Percentiles rank a stretch among this genome's conserved stretches.
Conservation (phyloP, 1,140 invertebrate species). For the Drosophila sp. region DNA sequence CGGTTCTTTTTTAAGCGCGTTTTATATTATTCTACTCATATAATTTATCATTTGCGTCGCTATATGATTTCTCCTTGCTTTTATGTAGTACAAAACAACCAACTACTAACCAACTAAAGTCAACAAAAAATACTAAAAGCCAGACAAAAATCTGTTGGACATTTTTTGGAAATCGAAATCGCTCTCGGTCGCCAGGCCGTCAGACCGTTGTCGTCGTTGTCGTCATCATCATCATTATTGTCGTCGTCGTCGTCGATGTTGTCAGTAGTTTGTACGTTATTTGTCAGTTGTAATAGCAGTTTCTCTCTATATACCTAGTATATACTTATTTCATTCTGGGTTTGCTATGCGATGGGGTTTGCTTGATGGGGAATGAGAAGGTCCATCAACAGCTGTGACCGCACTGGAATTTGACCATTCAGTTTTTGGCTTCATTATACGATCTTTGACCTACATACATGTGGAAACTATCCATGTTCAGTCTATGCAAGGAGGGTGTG, state of each 20-base stretch:
- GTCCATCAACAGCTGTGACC: too few relatives aligned
- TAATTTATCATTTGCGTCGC: conserved; percentile 83
- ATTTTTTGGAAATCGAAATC: conserved; percentile 3
- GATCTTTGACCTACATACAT: too few relatives aligned
- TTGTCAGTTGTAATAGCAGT: conserved; percentile 16
- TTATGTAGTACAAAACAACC: conserved; percentile 69
- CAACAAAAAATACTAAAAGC: neutral
- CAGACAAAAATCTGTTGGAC: conserved; percentile 15
- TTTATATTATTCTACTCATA: conserved; percentile 83
- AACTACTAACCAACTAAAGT: conserved; percentile 24
- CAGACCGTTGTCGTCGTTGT: neutral
- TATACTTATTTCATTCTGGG: neutral
- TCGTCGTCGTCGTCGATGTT: conserved; percentile 25
- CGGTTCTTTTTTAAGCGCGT: conserved; percentile 83
- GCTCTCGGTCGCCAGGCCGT: conserved; percentile 9
- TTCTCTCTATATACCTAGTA: neutral
- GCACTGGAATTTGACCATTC: too few relatives aligned
- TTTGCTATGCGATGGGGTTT: neutral
- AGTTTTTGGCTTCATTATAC: too few relatives aligned
- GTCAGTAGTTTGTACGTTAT: conserved; percentile 51
- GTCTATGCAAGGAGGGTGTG: too few relatives aligned
- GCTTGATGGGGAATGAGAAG: too few relatives aligned
- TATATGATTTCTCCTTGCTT: conserved; percentile 83
- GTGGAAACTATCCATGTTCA: too few relatives aligned
- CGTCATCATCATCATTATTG: neutral